These are phyloP conservation scores for Scolopax bukidnonensis DNA, from an alignment of 2,797 vertebrate species.

Conservation along the genomic window DNA sequence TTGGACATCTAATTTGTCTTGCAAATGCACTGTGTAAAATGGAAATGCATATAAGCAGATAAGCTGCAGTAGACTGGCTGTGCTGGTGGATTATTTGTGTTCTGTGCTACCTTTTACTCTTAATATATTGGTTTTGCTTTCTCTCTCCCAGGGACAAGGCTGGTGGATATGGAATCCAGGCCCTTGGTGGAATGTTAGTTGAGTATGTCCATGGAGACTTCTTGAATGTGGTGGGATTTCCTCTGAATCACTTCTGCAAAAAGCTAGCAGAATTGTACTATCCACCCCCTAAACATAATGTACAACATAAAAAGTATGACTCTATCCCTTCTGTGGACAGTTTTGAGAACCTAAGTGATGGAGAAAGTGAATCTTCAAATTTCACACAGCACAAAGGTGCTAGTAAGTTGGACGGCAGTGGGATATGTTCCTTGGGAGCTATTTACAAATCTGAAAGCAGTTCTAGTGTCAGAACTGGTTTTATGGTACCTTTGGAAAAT, in stretches of 20 bases:
- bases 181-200: constrained; percentile 94
- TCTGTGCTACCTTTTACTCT: neutral
- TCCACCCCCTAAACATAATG: neutral
- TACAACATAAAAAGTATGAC: constrained; percentile 13
- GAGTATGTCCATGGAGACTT: constrained; percentile 92
- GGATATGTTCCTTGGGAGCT: neutral
- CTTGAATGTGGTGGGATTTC: constrained; percentile 94
- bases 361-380: constrained; percentile 16
- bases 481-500: neutral
- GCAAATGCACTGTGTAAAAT: neutral
- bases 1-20: neutral
- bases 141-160: constrained; percentile 90
- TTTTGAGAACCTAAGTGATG: constrained; percentile 59
- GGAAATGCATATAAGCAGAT: neutral
- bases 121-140: neutral
- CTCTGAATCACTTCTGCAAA: constrained; percentile 95
- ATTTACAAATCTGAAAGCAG: neutral
- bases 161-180: constrained; percentile 95
- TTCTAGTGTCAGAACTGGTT: neutral
- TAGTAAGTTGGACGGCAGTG: neutral
- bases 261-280: constrained; percentile 81
- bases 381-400: neutral
- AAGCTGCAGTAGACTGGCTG: neutral
- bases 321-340: constrained; percentile 67
- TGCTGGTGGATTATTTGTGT: neutral